These are phyloP conservation scores for Lochmaea crataegi DNA, from an alignment of 2,888 invertebrate species.

Conservation along the genomic window DNA sequence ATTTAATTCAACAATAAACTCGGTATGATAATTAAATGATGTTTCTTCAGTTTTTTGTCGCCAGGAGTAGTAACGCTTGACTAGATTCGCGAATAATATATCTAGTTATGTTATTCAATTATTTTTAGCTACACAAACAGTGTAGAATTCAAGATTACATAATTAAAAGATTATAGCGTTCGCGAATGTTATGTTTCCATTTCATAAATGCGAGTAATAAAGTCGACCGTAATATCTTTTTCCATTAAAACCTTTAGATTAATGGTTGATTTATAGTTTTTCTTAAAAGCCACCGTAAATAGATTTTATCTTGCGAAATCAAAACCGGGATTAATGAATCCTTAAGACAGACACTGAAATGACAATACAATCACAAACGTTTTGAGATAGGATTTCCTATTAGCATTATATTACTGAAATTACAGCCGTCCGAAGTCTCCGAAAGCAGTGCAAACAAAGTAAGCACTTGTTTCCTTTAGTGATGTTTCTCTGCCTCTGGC, in stretches of 20 bases:
- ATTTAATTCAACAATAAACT: too few relatives aligned
- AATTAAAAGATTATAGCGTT: too few relatives aligned
- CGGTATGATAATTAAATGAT: too few relatives aligned
- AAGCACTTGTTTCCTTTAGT: neutral
- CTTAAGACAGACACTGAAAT: neutral
- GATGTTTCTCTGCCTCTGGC: neutral
- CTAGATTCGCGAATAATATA: too few relatives aligned
- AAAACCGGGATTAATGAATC: slow-evolving; percentile 1
- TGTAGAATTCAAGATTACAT: too few relatives aligned
- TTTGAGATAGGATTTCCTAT: neutral
- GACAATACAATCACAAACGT: neutral
- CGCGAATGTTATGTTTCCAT: too few relatives aligned
- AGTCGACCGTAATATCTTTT: neutral
- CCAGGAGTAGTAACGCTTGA: too few relatives aligned
- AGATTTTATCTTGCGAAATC: neutral
- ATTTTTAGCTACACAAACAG: too few relatives aligned
- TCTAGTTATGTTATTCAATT: too few relatives aligned
- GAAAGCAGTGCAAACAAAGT: neutral
- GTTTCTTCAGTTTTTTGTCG: too few relatives aligned
- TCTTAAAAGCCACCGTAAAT: neutral
- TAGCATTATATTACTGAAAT: slow-evolving; percentile 6
- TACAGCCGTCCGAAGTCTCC: neutral
- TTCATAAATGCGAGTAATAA: neutral
- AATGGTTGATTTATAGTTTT: slow-evolving; percentile 3
- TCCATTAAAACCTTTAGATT: neutral